These are phyloP conservation scores for Pelobates fuscus DNA, from an alignment of 2,113 vertebrate genomes.

Conservation along the genomic window DNA sequence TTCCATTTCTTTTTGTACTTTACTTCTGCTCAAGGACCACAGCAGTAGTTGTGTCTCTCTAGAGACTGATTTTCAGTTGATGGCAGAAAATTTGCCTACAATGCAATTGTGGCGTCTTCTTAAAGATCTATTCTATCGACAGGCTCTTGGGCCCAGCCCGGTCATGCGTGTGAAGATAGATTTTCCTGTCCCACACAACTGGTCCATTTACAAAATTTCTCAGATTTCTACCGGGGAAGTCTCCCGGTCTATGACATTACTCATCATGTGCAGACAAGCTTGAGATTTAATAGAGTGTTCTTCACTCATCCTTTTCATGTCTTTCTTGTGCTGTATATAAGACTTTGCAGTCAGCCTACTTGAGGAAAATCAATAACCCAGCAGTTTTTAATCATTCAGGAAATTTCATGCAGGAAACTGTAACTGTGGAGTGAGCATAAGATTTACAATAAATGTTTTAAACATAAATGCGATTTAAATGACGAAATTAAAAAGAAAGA, in stretches of 20 bases:
- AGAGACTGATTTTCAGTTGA: slow-evolving; percentile 34
- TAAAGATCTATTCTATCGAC: slow-evolving; percentile 48
- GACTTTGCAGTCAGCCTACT: slow-evolving; percentile 31
- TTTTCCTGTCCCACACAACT: slow-evolving; percentile 42
- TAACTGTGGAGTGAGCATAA: neutral
- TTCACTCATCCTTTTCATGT: slow-evolving; percentile 44
- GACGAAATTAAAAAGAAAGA: no score
- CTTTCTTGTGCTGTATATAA: slow-evolving; percentile 25
- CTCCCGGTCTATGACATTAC: slow-evolving; percentile 37
- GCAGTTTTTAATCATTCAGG: slow-evolving; percentile 5
- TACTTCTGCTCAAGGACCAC: neutral
- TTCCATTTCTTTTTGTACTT: slow-evolving; percentile 2
- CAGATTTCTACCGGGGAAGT: slow-evolving; percentile 16
- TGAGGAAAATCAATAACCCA: slow-evolving; percentile 37
- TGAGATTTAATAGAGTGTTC: slow-evolving; percentile 46
- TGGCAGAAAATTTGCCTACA: slow-evolving; percentile 41
- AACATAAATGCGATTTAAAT: neutral
- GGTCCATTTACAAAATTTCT: slow-evolving; percentile 39
- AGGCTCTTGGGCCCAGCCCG: slow-evolving; percentile 14
- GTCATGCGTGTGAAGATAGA: slow-evolving; percentile 42
- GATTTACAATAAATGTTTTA: neutral
- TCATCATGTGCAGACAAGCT: slow-evolving; percentile 42
- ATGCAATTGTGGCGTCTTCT: slow-evolving; percentile 37
- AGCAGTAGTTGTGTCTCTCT: slow-evolving; percentile 5
- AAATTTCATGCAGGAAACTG: slow-evolving; percentile 6